phyloP scores from a whole-genome alignment of 2,888 invertebrate species.

The Eupithecia inturbata region DNA sequence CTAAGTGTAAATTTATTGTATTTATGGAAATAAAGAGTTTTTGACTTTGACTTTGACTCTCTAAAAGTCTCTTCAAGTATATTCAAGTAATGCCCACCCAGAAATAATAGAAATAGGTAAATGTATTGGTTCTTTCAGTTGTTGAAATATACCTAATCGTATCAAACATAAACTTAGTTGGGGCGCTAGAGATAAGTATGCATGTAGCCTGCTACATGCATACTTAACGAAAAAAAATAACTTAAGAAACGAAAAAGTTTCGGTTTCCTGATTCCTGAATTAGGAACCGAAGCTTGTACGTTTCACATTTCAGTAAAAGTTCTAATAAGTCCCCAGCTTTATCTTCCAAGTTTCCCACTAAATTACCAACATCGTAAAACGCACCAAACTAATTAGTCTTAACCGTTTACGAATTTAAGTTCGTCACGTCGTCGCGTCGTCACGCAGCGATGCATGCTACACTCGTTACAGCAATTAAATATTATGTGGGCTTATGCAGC shows the following conservation, averaged over 20 bases:
- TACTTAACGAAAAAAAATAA: too few relatives aligned
- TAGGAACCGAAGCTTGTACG: not conserved
- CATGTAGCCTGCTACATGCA: too few relatives aligned
- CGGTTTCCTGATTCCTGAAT: too few relatives aligned
- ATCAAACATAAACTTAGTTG: not conserved
- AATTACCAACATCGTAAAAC: not conserved
- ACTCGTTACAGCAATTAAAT: conserved; percentile 66
- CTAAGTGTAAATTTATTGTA: too few relatives aligned
- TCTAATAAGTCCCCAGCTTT: not conserved
- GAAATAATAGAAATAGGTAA: too few relatives aligned
- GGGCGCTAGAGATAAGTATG: too few relatives aligned
- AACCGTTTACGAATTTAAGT: conserved; percentile 42
- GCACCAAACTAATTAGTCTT: conserved; percentile 21
- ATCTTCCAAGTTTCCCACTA: not conserved
- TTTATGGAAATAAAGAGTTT: too few relatives aligned
- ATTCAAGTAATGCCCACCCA: too few relatives aligned
- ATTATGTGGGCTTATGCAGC: conserved; percentile 43
- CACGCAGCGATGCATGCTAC: conserved; percentile 55
- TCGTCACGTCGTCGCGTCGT: too few relatives aligned
- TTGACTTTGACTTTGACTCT: too few relatives aligned
- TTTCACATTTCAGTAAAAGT: not conserved
- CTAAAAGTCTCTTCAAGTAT: too few relatives aligned
- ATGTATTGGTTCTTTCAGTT: not conserved
- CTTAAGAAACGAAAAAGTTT: too few relatives aligned
- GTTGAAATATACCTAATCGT: not conserved